These are phyloP conservation scores for Cyprinodon variegatus DNA, from an alignment of 2,113 vertebrate genomes.

Conservation along the genomic window DNA sequence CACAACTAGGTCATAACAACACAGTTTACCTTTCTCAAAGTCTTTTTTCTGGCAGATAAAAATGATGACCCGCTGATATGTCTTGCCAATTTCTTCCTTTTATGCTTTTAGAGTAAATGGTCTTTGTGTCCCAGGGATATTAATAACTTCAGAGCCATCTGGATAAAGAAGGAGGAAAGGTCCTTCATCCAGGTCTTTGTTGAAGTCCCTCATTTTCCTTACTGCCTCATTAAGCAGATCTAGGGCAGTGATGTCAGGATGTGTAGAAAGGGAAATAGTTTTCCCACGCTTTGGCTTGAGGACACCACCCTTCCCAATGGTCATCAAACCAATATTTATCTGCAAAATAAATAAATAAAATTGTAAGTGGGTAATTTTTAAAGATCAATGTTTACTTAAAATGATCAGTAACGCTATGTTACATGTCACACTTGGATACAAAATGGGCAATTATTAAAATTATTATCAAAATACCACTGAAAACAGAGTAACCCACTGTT, in stretches of 20 bases:
- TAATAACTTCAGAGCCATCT: no score
- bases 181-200: not conserved
- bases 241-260: not conserved
- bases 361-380: no score
- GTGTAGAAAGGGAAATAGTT: not conserved
- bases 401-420: no score
- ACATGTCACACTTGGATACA: no score
- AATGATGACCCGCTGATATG: not conserved
- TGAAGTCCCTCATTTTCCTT: not conserved
- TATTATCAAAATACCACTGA: no score
- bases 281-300: not conserved
- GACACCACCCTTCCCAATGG: not conserved
- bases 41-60: no score
- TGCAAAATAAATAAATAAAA: not conserved
- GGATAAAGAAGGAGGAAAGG: not conserved
- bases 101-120: not conserved
- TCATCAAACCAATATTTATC: conserved; percentile 9
- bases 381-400: no score
- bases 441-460: no score
- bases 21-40: no score
- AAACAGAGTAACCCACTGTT: no score
- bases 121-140: no score
- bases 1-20: no score
- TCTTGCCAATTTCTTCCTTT: not conserved
- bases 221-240: not conserved